Conservation (phyloP, 2,888 invertebrate genomes). For the Periphyllus acericola region DNA sequence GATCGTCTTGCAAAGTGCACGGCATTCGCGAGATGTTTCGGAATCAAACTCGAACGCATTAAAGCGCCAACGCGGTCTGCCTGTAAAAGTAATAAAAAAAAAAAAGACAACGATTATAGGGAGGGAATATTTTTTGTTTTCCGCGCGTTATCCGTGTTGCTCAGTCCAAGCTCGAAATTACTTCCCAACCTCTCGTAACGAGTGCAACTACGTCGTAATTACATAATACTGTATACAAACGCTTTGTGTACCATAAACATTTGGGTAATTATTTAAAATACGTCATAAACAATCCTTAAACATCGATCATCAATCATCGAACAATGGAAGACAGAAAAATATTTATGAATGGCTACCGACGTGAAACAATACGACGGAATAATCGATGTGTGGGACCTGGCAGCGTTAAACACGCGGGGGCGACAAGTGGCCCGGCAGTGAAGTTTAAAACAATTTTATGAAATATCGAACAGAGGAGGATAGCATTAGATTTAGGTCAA, state of each 20-base stretch:
- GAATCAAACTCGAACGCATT: no score
- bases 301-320: background rate
- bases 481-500: background rate
- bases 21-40: background rate
- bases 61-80: no score
- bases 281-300: constrained; percentile 13
- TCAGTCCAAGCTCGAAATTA: background rate
- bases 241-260: background rate
- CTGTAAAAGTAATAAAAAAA: no score
- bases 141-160: background rate
- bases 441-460: background rate
- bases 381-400: background rate
- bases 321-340: background rate
- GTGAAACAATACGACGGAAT: background rate
- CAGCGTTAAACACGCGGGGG: background rate
- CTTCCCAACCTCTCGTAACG: background rate
- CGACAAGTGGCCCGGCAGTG: background rate
- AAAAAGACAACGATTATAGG: no score
- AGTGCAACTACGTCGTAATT: background rate
- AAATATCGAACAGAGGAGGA: background rate
- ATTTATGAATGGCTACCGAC: background rate
- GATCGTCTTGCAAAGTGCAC: no score
- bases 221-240: background rate
- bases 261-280: background rate
- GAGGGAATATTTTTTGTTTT: background rate